These are phyloP conservation scores for Limnothrissa miodon DNA, from an alignment of 2,113 vertebrate species.

Conservation along the genomic window DNA sequence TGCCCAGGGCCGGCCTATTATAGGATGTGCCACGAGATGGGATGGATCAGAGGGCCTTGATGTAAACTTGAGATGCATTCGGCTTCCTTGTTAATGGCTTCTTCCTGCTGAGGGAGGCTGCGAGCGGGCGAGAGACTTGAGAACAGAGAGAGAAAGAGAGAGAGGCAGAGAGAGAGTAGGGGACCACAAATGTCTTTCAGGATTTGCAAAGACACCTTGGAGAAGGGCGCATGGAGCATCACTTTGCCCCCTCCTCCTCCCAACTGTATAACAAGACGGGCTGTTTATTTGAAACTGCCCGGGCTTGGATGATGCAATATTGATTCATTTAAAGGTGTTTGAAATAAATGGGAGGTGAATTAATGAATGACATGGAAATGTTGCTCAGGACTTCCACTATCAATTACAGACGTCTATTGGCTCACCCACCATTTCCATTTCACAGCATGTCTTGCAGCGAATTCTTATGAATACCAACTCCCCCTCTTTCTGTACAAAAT, in stretches of 20 bases:
- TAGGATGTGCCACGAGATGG: slow-evolving; percentile 82
- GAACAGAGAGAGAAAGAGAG: neutral
- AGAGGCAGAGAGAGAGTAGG: neutral
- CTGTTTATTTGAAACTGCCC: neutral
- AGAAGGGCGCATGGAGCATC: neutral
- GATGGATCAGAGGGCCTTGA: slow-evolving; percentile 66
- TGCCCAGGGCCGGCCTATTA: slow-evolving; percentile 76
- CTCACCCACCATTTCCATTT: neutral
- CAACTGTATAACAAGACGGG: neutral
- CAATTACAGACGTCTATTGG: neutral
- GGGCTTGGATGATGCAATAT: neutral
- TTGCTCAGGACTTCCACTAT: slow-evolving; percentile 1
- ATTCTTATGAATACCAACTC: neutral
- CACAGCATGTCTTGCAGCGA: neutral
- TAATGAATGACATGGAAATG: slow-evolving; percentile 14
- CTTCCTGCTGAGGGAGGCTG: slow-evolving; percentile 26
- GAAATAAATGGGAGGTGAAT: slow-evolving; percentile 13
- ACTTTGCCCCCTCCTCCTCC: too few species aligned
- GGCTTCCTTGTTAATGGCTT: slow-evolving; percentile 77
- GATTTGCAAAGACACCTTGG: slow-evolving; percentile 17
- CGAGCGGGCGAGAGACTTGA: neutral
- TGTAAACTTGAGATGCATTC: slow-evolving; percentile 64
- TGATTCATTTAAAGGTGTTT: slow-evolving; percentile 2
- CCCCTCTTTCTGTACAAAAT: neutral
- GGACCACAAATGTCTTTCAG: neutral